phyloP scores from a whole-genome alignment of 1,140 invertebrate species.

The Dysdera silvatica region DNA sequence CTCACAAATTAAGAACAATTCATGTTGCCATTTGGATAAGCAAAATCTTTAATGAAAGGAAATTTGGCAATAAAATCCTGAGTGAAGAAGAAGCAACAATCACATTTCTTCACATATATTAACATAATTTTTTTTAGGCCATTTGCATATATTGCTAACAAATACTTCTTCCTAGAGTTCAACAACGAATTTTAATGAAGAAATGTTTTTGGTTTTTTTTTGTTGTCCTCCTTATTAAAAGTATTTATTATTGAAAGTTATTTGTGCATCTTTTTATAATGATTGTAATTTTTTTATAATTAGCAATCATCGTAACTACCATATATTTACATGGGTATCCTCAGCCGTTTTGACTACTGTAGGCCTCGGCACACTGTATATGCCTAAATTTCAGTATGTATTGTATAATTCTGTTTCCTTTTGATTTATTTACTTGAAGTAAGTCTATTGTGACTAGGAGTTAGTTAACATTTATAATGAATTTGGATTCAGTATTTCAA shows the following conservation, averaged over 20 bases:
- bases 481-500: conserved; percentile 14
- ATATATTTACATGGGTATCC: conserved; percentile 5
- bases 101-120: no score
- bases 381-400: conserved; percentile 21
- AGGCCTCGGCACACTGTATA: conserved; percentile 20
- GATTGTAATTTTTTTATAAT: not conserved
- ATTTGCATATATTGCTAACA: no score
- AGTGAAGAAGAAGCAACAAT: no score
- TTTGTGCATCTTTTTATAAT: not conserved
- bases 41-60: no score
- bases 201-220: no score
- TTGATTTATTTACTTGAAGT: not conserved
- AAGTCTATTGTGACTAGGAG: not conserved
- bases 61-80: no score
- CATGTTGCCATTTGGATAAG: no score
- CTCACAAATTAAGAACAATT: no score
- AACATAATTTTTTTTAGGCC: no score
- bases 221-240: not conserved
- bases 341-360: not conserved
- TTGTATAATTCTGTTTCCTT: not conserved
- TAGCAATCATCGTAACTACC: conserved; percentile 12
- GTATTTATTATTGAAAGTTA: not conserved
- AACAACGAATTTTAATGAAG: no score
- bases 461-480: not conserved
- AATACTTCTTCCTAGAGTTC: no score